These are phyloP conservation scores for Oncorhynchus nerka DNA, from an alignment of 2,113 vertebrate genomes.

Conservation along the genomic window DNA sequence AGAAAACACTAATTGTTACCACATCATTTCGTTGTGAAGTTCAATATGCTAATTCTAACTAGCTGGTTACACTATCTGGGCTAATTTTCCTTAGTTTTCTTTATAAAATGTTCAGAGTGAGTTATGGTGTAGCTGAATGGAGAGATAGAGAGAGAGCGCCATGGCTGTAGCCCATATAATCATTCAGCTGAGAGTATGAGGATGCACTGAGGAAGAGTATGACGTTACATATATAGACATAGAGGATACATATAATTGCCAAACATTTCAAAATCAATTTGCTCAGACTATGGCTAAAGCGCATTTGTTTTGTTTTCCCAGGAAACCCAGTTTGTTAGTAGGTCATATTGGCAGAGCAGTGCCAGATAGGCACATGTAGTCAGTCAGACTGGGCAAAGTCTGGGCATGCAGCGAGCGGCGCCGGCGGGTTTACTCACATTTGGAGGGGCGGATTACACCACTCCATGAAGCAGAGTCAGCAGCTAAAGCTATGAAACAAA, in stretches of 20 bases:
- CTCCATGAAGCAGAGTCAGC: conserved; percentile 73
- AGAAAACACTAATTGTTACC: too few relatives aligned
- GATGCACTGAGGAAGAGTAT: too few relatives aligned
- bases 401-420: neutral
- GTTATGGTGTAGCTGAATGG: neutral
- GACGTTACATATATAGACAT: neutral
- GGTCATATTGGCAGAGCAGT: neutral
- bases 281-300: neutral
- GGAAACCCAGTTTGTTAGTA: neutral
- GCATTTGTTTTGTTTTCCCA: neutral
- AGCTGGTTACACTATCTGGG: too few relatives aligned
- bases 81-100: neutral
- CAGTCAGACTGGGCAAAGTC: neutral
- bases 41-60: too few relatives aligned
- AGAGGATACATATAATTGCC: neutral
- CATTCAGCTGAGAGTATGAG: neutral
- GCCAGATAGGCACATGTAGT: neutral
- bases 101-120: neutral
- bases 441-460: conserved; percentile 71
- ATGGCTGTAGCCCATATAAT: neutral
- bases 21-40: too few relatives aligned
- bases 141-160: neutral
- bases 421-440: conserved; percentile 81
- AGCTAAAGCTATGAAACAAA: conserved; percentile 63
- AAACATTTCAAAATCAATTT: neutral